A percentile compares a stretch with the other conserved stretches of the same genome.
These are phyloP conservation scores for Apamea monoglypha DNA, from an alignment of 2,888 invertebrate genomes.

Conservation along the genomic window DNA sequence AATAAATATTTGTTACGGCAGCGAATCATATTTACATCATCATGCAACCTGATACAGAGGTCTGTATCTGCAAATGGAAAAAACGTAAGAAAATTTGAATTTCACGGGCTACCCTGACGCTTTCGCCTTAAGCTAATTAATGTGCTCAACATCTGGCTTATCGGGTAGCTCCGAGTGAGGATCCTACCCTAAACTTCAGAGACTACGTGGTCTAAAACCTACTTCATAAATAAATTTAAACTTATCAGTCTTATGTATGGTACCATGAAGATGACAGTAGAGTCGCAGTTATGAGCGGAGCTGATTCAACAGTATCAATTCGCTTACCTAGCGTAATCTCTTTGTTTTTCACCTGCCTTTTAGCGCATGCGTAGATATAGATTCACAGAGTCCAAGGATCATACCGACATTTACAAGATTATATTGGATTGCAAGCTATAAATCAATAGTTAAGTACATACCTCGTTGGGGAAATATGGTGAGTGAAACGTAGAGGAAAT, in stretches of 20 bases:
- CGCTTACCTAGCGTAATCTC: not conserved
- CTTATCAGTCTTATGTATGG: too few species aligned
- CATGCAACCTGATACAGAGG: too few species aligned
- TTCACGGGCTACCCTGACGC: too few species aligned
- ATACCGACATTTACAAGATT: conserved; percentile 5
- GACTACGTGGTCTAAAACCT: not conserved
- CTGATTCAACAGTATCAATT: not conserved
- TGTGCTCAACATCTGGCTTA: too few species aligned
- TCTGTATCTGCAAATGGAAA: too few species aligned
- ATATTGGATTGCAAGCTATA: conserved; percentile 1
- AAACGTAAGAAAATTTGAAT: too few species aligned
- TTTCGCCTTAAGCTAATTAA: too few species aligned
- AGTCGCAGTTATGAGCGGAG: not conserved
- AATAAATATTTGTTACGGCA: too few species aligned
- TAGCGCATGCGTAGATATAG: not conserved
- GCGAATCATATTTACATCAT: too few species aligned
- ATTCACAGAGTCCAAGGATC: not conserved
- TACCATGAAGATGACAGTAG: not conserved
- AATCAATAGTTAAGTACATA: not conserved
- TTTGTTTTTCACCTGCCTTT: not conserved
- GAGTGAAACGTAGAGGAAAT: conserved; percentile 6
- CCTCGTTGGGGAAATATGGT: not conserved
- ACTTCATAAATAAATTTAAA: too few species aligned
- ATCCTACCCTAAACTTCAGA: not conserved
- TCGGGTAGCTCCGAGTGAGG: too few species aligned